Evolutionary conservation across 2,888 invertebrate genomes (phyloP).

Genomic region (Sarcophaga caerulescens): DNA sequence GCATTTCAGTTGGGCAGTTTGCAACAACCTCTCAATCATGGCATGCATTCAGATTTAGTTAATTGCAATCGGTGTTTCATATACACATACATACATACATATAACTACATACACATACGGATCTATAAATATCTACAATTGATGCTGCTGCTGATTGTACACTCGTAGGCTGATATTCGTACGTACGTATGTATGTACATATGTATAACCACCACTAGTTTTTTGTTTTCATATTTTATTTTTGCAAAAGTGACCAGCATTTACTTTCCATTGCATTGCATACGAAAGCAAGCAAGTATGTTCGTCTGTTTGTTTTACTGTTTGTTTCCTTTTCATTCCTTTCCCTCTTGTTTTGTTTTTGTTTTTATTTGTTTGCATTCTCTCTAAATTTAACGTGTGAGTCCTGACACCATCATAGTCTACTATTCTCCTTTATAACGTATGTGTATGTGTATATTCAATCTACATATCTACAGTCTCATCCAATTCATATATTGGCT

Average conservation of each 20-base stretch:
- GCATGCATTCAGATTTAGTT: conserved; percentile 61
- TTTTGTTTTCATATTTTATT: conserved; percentile 1
- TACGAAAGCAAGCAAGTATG: not conserved
- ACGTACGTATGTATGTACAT: conserved; percentile 7
- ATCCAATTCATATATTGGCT: not conserved
- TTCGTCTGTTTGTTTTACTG: not conserved
- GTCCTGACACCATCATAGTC: conserved; percentile 67
- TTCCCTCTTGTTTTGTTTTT: conserved; percentile 15
- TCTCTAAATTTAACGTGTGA: conserved; percentile 63
- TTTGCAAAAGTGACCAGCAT: conserved; percentile 22
- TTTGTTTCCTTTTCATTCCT: conserved; percentile 18
- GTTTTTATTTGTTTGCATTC: conserved; percentile 31
- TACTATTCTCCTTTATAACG: conserved; percentile 27
- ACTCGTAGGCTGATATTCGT: no score
- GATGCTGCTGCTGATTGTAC: no score
- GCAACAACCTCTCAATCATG: conserved; percentile 41
- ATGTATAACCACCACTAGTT: not conserved
- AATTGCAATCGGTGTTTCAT: conserved; percentile 56
- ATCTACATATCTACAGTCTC: no score
- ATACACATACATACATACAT: not conserved
- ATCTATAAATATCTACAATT: no score
- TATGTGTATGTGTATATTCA: not conserved
- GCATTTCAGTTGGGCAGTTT: conserved; percentile 17
- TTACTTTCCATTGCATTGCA: not conserved
- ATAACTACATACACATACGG: no score